phyloP scores from a whole-genome alignment of 2,113 vertebrate species.

The Eubucco bourcierii region DNA sequence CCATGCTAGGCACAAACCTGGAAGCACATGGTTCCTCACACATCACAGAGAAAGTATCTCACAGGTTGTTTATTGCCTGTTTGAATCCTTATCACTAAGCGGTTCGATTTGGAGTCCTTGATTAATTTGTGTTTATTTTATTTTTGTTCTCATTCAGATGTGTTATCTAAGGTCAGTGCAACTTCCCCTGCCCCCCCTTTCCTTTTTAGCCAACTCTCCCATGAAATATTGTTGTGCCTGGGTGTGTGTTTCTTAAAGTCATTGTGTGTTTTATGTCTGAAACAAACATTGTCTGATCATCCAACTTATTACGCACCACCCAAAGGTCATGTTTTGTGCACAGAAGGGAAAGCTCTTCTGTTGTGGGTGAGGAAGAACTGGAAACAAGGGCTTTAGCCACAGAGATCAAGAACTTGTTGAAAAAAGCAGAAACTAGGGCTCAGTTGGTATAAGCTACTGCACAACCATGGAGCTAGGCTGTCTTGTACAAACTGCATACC shows the following conservation, averaged over 20 bases:
- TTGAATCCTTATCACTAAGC: slow-evolving; percentile 37
- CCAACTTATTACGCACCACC: slow-evolving; percentile 36
- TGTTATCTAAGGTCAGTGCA: slow-evolving; percentile 55
- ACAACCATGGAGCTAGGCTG: not conserved
- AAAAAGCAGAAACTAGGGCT: not conserved
- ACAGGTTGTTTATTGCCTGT: slow-evolving; percentile 18
- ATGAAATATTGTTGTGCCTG: slow-evolving; percentile 56
- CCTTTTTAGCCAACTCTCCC: slow-evolving; percentile 21
- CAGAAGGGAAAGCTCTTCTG: slow-evolving; percentile 24
- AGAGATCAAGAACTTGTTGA: not conserved
- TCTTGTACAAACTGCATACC: not conserved
- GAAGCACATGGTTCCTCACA: not conserved
- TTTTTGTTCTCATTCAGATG: slow-evolving; percentile 41
- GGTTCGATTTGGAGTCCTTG: slow-evolving; percentile 23
- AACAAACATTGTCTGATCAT: slow-evolving; percentile 55
- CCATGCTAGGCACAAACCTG: not conserved
- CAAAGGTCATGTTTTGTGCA: slow-evolving; percentile 46
- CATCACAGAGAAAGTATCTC: not conserved
- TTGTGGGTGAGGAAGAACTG: not conserved
- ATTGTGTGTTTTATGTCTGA: slow-evolving; percentile 51
- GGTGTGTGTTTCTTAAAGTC: slow-evolving; percentile 42
- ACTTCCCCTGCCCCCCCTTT: slow-evolving; percentile 39
- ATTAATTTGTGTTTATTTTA: slow-evolving; percentile 58
- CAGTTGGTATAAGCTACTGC: not conserved
- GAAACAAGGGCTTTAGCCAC: not conserved